Base-by-base conservation (phyloP, 2,888 invertebrate genomes). In the Athetis lepigone region DNA sequence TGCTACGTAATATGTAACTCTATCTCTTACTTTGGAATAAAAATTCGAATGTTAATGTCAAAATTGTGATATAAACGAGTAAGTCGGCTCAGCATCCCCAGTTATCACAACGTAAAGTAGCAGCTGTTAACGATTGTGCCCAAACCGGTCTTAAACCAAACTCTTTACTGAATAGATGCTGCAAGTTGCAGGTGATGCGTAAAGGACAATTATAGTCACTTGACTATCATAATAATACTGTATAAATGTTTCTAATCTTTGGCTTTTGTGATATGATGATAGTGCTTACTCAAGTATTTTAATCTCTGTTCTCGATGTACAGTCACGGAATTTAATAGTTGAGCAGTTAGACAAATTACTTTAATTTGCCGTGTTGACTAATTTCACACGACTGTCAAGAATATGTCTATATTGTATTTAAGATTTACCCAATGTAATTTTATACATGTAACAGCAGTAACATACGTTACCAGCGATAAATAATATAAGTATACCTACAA, bases 101-200 rank as follows among this genome's bases (percentile, higher is more conserved):
- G 52, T 63, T 60, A 45, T 69, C 61, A 64, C 57, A 52, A 66
- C 59, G 39, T 51, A 36, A 37, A 43, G 16, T 27, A 62, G 61
- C 75, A 77, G 68, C 75, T 81, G 80, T 54, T 73, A 47, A 67
- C 55, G 54, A 65, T 65, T 50, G 27, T 52, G 29, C 39, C 23
- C 46, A 36, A 69, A 78, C 74, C 63, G 58, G 77, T 70, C 13
- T 11, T 16, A 33, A 29, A 50, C 33, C 65, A 54, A 59, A 16
- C 36, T 40, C 42, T 65, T 60, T 52, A 51, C 56, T 51, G 64
- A 49, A 75, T 50, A 59, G 29, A 68, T 47, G 6, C 23, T 19
- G 19, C 39, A 40, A 21, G 46, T 37, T 40, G 56, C 63, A 62
- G 57, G 57, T 75, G 57, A 54, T 49, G 39, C 36, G 45, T 56